Percentiles rank a stretch among this genome's conserved stretches.
Evolutionary conservation across 2,113 vertebrate genomes (phyloP).

Genomic region (Charina bottae): DNA sequence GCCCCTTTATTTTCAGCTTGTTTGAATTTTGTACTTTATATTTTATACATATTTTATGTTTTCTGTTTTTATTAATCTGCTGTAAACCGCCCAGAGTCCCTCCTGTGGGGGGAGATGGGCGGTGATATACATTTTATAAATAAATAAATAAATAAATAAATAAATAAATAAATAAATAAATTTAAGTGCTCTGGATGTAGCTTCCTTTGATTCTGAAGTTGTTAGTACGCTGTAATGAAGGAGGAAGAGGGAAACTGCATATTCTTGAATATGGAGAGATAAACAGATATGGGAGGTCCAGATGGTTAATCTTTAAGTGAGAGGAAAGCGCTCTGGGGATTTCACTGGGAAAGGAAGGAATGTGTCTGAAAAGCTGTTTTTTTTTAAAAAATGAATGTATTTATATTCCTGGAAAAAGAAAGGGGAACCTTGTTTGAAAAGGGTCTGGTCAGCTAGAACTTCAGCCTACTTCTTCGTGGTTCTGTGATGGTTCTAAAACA

Average conservation of each 20-base stretch:
- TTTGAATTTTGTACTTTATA: no score
- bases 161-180: no score
- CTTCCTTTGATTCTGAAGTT: not conserved
- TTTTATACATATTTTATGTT: no score
- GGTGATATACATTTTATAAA: no score
- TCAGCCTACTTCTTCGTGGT: no score
- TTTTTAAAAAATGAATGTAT: not conserved
- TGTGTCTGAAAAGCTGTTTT: slow-evolving; percentile 25
- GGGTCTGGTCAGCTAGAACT: not conserved
- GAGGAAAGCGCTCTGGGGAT: not conserved
- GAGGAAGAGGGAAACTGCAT: not conserved
- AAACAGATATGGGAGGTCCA: slow-evolving; percentile 34
- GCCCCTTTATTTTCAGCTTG: no score
- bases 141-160: no score
- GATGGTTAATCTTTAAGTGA: slow-evolving; percentile 27
- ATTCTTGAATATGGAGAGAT: not conserved
- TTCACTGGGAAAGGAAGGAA: slow-evolving; percentile 6
- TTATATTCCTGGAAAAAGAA: slow-evolving; percentile 6
- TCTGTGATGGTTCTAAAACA: not conserved
- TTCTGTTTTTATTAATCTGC: no score
- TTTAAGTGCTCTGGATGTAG: not conserved
- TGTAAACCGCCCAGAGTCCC: no score
- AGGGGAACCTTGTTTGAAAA: not conserved
- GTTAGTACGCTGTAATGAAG: not conserved
- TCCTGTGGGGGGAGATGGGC: no score